These are phyloP conservation scores for Buceros bicornis DNA, from an alignment of 2,797 vertebrate species.

Conservation along the genomic window DNA sequence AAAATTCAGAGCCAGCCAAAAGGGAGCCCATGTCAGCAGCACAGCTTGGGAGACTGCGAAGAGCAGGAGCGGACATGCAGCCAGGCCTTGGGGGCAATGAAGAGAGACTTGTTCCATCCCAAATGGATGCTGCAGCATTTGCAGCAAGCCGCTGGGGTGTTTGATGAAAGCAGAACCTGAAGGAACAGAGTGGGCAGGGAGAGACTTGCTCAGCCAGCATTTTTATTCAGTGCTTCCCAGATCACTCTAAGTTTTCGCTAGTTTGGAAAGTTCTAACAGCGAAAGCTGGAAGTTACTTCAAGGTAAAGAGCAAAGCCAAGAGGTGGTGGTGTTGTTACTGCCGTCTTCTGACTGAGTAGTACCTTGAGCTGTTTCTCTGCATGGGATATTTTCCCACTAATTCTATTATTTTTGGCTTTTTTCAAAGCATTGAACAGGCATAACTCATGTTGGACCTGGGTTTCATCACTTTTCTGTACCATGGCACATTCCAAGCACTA, in stretches of 20 bases:
- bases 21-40: background rate
- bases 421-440: background rate
- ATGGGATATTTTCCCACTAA: background rate
- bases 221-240: background rate
- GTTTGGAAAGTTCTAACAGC: background rate
- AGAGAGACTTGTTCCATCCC: background rate
- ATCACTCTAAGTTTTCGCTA: background rate
- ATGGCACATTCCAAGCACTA: background rate
- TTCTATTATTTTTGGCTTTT: background rate
- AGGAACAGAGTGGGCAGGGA: rapidly evolving
- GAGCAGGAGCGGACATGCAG: background rate
- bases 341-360: conserved; percentile 37
- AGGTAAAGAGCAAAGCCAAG: background rate
- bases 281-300: background rate
- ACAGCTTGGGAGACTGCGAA: background rate
- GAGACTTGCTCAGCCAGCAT: background rate
- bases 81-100: background rate
- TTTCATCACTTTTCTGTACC: background rate
- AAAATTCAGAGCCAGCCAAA: background rate
- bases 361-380: background rate
- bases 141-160: rapidly evolving
- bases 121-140: background rate
- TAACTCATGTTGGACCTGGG: background rate
- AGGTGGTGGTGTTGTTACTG: background rate
- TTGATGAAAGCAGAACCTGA: background rate